These are phyloP conservation scores for Phoenicopterus ruber DNA, from an alignment of 2,113 vertebrate species.

Conservation along the genomic window DNA sequence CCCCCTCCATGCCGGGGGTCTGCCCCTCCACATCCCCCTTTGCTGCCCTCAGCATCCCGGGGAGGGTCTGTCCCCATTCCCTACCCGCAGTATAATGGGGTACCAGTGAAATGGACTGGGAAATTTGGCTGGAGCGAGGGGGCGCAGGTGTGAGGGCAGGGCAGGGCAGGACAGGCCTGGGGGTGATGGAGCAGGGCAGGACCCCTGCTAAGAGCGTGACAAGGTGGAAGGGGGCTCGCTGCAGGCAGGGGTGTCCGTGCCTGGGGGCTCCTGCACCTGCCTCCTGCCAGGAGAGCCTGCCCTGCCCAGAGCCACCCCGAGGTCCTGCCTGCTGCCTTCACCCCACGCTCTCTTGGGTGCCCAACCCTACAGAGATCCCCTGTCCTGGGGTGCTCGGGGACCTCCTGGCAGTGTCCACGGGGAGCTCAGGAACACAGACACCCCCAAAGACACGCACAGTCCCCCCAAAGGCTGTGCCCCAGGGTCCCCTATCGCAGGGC, in stretches of 20 bases:
- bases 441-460: background rate
- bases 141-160: background rate
- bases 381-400: background rate
- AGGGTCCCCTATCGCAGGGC: too few relatives aligned
- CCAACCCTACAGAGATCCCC: background rate
- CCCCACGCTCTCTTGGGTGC: background rate
- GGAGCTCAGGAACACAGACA: background rate
- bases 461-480: background rate
- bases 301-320: background rate
- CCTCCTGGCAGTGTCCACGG: background rate
- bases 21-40: background rate
- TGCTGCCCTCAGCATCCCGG: rapidly evolving
- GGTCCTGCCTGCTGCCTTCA: background rate
- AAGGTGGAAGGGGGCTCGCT: background rate
- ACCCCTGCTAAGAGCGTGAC: background rate
- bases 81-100: background rate
- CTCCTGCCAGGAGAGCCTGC: background rate
- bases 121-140: background rate
- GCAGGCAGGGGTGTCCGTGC: background rate
- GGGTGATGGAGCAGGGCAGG: background rate
- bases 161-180: background rate
- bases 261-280: background rate
- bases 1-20: background rate
- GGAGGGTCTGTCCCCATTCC: background rate
- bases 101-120: background rate